Conservation (phyloP, 2,113 vertebrate genomes). For the Cynopterus brachyotis region DNA sequence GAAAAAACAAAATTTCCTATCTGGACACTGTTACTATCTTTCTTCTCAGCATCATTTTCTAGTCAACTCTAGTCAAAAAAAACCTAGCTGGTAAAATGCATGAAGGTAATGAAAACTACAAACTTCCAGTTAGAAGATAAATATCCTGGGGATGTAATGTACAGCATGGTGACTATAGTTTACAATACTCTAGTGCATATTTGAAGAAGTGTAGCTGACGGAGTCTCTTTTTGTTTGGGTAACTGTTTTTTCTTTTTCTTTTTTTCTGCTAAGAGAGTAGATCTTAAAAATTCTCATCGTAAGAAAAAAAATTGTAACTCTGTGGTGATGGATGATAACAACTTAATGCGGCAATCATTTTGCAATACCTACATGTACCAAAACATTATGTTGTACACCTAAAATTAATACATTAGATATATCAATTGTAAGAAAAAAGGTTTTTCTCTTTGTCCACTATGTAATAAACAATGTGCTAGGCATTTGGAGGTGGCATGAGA, state of each 20-base stretch:
- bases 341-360: no score
- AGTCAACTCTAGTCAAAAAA: neutral
- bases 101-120: neutral
- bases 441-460: neutral
- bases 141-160: neutral
- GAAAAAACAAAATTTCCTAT: neutral
- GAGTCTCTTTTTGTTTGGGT: no score
- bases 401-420: neutral
- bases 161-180: no score
- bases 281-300: no score
- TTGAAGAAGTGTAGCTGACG: no score
- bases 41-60: neutral
- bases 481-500: neutral
- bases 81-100: neutral
- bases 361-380: no score
- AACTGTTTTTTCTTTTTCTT: no score
- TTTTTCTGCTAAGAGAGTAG: no score
- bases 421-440: neutral
- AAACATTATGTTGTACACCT: neutral
- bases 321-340: no score
- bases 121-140: neutral
- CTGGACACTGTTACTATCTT: neutral
- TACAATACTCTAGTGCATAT: no score
- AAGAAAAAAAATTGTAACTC: no score
- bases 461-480: neutral